phyloP scores from a whole-genome alignment of 2,888 invertebrate species.

The Heteromurus nitidus region DNA sequence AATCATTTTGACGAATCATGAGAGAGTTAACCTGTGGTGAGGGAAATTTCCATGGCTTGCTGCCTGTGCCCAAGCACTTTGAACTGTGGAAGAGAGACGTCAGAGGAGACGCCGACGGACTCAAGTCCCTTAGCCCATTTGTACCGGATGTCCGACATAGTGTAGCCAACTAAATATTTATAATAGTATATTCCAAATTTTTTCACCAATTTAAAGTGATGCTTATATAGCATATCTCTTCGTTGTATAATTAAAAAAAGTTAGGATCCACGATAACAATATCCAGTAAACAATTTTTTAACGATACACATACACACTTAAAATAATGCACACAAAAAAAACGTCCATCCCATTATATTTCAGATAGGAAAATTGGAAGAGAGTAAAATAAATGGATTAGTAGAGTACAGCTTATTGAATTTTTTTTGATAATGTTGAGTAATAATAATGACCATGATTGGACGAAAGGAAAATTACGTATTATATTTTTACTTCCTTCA shows the following conservation, averaged over 20 bases:
- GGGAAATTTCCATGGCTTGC: conserved; percentile 96
- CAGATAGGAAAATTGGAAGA: conserved; percentile 20
- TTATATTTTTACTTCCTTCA: conserved; percentile 34
- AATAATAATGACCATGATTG: no score
- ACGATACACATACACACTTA: conserved; percentile 28
- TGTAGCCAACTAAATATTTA: conserved; percentile 91
- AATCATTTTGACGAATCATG: conserved; percentile 53
- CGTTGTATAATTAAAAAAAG: not conserved
- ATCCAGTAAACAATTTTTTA: not conserved
- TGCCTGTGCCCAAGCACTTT: conserved; percentile 97
- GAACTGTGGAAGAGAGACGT: conserved; percentile 98
- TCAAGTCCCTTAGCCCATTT: conserved; percentile 97
- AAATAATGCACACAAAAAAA: conserved; percentile 39
- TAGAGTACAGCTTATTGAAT: no score
- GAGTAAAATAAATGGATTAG: conserved; percentile 52
- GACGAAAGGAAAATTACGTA: no score
- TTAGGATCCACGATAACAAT: not conserved
- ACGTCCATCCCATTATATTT: not conserved
- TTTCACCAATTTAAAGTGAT: conserved; percentile 36
- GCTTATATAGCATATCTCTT: conserved; percentile 11
- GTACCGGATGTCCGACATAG: conserved; percentile 98
- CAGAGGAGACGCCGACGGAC: conserved; percentile 96
- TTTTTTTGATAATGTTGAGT: no score
- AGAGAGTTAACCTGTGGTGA: conserved; percentile 89
- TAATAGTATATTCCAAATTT: conserved; percentile 45